Evolutionary conservation across 2,797 vertebrate genomes (phyloP).

Genomic region (Manis javanica): DNA sequence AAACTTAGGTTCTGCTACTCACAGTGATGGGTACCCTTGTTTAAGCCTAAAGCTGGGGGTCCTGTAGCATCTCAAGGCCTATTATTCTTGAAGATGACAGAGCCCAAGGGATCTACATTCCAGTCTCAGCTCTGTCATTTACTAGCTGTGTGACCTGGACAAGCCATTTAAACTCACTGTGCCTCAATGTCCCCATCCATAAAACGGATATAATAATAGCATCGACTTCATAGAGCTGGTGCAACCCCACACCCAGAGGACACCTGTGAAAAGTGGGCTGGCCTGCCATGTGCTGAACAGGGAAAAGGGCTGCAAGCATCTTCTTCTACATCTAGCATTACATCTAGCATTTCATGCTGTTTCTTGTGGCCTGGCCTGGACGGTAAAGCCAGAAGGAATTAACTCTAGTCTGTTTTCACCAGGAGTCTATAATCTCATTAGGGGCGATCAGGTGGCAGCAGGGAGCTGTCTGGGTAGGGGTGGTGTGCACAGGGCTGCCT

Average conservation of each 20-base stretch:
- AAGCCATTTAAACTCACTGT: not conserved
- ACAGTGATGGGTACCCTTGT: not conserved
- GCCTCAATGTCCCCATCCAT: not conserved
- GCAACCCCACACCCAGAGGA: not conserved
- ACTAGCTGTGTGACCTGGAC: not conserved
- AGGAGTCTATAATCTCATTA: slow-evolving; percentile 57
- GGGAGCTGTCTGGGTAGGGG: not conserved
- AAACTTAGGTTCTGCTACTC: not conserved
- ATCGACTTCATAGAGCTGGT: not conserved
- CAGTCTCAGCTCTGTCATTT: not conserved
- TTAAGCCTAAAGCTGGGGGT: not conserved
- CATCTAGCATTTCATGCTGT: not conserved
- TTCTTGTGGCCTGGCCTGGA: not conserved
- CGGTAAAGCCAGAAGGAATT: slow-evolving; percentile 63
- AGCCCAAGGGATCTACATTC: not conserved
- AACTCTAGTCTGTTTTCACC: not conserved
- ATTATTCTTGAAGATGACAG: not conserved
- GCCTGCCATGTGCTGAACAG: rapidly evolving
- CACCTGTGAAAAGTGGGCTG: not conserved
- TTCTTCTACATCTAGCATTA: not conserved
- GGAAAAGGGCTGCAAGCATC: not conserved
- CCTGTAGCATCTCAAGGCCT: not conserved
- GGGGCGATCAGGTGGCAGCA: not conserved
- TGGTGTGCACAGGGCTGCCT: not conserved
- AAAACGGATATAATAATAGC: not conserved